A percentile compares a stretch with the other conserved stretches of the same genome.
These are phyloP conservation scores for Diabrotica virgifera DNA, from an alignment of 1,140 invertebrate genomes.

Conservation along the genomic window DNA sequence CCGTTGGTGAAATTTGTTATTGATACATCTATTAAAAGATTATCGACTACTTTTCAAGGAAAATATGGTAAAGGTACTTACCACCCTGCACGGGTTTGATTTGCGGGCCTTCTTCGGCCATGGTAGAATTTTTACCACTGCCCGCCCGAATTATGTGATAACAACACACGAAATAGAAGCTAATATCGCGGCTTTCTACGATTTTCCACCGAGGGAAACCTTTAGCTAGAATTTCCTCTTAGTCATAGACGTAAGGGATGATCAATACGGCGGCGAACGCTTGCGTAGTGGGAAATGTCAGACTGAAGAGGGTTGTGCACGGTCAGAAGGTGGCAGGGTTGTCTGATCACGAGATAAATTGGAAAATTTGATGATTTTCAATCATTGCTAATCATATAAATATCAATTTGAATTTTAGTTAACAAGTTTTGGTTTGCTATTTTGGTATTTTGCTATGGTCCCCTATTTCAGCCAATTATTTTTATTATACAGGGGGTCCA, in stretches of 20 bases:
- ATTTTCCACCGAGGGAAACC: background rate
- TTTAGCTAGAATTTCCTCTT: conserved; percentile 8
- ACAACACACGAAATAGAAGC: background rate
- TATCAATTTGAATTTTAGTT: too few relatives aligned
- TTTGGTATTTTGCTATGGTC: too few relatives aligned
- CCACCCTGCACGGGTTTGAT: conserved; percentile 38
- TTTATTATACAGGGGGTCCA: too few relatives aligned
- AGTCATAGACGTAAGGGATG: conserved; percentile 14
- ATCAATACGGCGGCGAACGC: conserved; percentile 9
- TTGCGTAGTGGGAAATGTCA: conserved; percentile 3
- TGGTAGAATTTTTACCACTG: conserved; percentile 14
- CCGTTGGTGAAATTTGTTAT: too few relatives aligned
- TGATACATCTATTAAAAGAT: too few relatives aligned
- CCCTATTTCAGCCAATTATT: too few relatives aligned
- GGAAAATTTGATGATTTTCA: too few relatives aligned
- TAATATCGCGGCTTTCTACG: background rate
- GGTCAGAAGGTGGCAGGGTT: background rate
- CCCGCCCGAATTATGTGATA: background rate
- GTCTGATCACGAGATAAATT: background rate
- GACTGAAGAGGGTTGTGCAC: background rate
- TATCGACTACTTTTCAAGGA: too few relatives aligned
- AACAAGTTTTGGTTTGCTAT: too few relatives aligned
- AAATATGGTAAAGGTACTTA: conserved; percentile 21
- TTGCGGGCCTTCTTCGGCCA: conserved; percentile 39
- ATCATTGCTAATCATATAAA: too few relatives aligned